A percentile compares a stretch with the other conserved stretches of the same genome.
phyloP scores from a whole-genome alignment of 2,888 invertebrate genomes.

The Podotricha telesiphe region DNA sequence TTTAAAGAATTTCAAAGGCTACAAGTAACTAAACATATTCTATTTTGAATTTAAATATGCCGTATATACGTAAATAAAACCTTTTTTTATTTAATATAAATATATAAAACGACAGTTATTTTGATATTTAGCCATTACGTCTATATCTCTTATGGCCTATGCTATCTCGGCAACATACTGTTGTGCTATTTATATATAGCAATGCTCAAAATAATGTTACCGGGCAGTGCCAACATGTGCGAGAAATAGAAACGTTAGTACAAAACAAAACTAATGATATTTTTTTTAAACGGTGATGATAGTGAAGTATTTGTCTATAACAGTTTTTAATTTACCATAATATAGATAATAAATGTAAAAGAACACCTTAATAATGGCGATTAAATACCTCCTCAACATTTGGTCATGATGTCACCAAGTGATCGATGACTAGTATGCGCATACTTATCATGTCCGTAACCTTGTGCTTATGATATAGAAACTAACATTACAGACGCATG shows the following conservation, averaged over 20 bases:
- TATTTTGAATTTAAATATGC: not conserved
- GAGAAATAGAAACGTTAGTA: constrained; percentile 30
- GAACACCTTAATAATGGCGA: not conserved
- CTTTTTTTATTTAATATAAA: not conserved
- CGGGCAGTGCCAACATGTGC: constrained; percentile 33
- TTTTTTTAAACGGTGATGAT: not conserved
- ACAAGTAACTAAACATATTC: not conserved
- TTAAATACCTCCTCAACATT: constrained; percentile 19
- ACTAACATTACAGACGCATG: constrained; percentile 39
- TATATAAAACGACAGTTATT: not conserved
- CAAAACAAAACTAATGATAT: constrained; percentile 11
- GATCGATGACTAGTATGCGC: constrained; percentile 49
- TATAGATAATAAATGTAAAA: not conserved
- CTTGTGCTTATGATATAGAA: constrained; percentile 50
- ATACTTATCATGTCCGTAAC: constrained; percentile 52
- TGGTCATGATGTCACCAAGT: constrained; percentile 50
- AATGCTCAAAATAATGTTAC: constrained; percentile 40
- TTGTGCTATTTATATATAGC: constrained; percentile 37
- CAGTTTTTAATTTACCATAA: constrained; percentile 3
- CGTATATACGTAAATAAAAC: too few relatives aligned
- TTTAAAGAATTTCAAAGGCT: constrained; percentile 39
- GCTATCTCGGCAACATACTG: constrained; percentile 26
- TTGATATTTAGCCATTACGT: constrained; percentile 8
- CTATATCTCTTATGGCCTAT: constrained; percentile 16
- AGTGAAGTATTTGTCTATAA: not conserved